Percentiles rank a stretch among this genome's conserved stretches.
phyloP scores from a whole-genome alignment of 2,888 invertebrate genomes.

The Protophormia terraenovae region DNA sequence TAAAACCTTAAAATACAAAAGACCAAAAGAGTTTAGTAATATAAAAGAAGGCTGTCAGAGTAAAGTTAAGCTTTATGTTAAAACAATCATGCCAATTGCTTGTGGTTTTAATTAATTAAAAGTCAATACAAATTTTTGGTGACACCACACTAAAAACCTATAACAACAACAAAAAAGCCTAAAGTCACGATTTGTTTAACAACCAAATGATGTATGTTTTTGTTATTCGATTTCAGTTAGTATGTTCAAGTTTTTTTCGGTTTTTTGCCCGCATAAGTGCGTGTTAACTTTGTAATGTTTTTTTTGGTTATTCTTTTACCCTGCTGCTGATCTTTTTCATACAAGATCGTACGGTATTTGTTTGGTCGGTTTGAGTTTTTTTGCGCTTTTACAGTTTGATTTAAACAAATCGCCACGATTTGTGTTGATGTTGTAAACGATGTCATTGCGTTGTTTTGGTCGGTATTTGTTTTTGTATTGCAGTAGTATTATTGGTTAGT shows the following conservation, averaged over 20 bases:
- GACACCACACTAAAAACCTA: constrained; percentile 51
- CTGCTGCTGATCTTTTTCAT: constrained; percentile 62
- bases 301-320: constrained; percentile 17
- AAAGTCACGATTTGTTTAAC: constrained; percentile 68
- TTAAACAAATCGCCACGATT: constrained; percentile 73
- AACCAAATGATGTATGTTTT: constrained; percentile 66
- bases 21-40: neutral
- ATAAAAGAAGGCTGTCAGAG: constrained; percentile 56
- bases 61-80: constrained; percentile 64
- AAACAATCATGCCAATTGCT: constrained; percentile 68
- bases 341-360: constrained; percentile 59
- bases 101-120: constrained; percentile 69
- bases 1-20: too few relatives aligned
- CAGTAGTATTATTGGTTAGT: neutral
- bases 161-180: constrained; percentile 52
- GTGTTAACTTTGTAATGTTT: constrained; percentile 54
- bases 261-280: constrained; percentile 63
- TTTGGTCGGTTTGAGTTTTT: constrained; percentile 8
- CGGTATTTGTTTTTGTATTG: constrained; percentile 48
- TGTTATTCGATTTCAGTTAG: constrained; percentile 56
- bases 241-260: constrained; percentile 3
- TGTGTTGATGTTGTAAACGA: constrained; percentile 69
- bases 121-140: constrained; percentile 69
- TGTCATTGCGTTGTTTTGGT: constrained; percentile 63
- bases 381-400: constrained; percentile 70